Evolutionary conservation across 1,140 invertebrate genomes (phyloP).

Genomic region (Samia ricini): DNA sequence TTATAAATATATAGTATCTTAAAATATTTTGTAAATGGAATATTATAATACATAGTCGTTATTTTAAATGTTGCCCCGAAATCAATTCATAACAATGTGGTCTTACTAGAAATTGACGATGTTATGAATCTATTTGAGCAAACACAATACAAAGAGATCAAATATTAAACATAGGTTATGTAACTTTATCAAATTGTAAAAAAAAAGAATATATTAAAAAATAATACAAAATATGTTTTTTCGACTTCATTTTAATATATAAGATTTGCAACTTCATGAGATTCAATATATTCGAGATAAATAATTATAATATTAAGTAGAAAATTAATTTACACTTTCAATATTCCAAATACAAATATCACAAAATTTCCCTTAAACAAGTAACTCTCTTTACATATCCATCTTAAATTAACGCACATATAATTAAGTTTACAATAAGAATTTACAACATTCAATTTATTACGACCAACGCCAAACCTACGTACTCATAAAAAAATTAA

Average conservation of each 20-base stretch:
- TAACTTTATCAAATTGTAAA: background rate
- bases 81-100: background rate
- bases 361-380: slow-evolving; percentile 68
- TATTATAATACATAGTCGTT: slow-evolving; percentile 48
- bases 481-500: slow-evolving; percentile 37
- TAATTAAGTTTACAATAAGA: slow-evolving; percentile 51
- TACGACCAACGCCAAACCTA: slow-evolving; percentile 60
- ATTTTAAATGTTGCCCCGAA: background rate
- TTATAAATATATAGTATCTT: slow-evolving; percentile 45
- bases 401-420: slow-evolving; percentile 66
- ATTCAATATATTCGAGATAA: background rate
- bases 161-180: slow-evolving; percentile 1
- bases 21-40: slow-evolving; percentile 74
- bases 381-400: slow-evolving; percentile 69
- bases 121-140: slow-evolving; percentile 21
- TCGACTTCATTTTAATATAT: background rate
- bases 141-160: slow-evolving; percentile 30
- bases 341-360: slow-evolving; percentile 77
- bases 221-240: background rate
- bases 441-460: slow-evolving; percentile 36
- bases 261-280: background rate
- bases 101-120: background rate
- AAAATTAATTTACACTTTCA: slow-evolving; percentile 35
- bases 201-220: background rate
- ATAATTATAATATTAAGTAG: background rate